phyloP scores from a whole-genome alignment of 2,113 vertebrate species.

The Arothron firmamentum region DNA sequence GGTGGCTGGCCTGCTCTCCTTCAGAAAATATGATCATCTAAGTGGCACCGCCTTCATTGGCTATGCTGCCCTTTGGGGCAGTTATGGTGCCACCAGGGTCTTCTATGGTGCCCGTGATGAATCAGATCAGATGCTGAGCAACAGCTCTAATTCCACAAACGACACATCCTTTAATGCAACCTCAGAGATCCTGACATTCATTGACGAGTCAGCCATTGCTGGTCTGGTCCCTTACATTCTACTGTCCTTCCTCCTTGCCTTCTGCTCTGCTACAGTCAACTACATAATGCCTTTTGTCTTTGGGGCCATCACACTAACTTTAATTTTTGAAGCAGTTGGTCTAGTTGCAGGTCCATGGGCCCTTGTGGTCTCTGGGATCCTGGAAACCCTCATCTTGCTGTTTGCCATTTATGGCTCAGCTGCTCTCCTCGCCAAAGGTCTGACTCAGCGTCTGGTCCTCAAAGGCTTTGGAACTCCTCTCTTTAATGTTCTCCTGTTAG shows the following conservation, averaged over 20 bases:
- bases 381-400: slow-evolving; percentile 79
- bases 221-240: slow-evolving; percentile 82
- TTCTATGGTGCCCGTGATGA: slow-evolving; percentile 56
- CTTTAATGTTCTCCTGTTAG: slow-evolving; percentile 84
- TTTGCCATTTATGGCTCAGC: slow-evolving; percentile 81
- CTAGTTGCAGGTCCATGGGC: slow-evolving; percentile 76
- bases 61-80: slow-evolving; percentile 85
- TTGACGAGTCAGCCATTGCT: slow-evolving; percentile 74
- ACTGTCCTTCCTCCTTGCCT: slow-evolving; percentile 80
- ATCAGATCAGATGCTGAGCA: background rate
- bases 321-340: slow-evolving; percentile 81
- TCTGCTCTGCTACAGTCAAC: slow-evolving; percentile 87
- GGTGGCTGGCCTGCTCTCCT: slow-evolving; percentile 82
- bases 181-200: background rate
- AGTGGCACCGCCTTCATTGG: slow-evolving; percentile 82
- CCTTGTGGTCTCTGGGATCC: slow-evolving; percentile 74
- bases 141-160: slow-evolving; percentile 6
- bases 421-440: slow-evolving; percentile 81
- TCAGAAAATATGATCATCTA: slow-evolving; percentile 85
- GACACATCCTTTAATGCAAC: slow-evolving; percentile 21
- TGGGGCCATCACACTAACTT: slow-evolving; percentile 78
- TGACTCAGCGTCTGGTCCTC: slow-evolving; percentile 80
- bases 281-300: slow-evolving; percentile 90
- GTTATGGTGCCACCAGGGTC: slow-evolving; percentile 81
- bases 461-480: slow-evolving; percentile 86